Evolutionary conservation across 2,797 vertebrate genomes (phyloP).

Genomic region (Gadopsis bispinosus): DNA sequence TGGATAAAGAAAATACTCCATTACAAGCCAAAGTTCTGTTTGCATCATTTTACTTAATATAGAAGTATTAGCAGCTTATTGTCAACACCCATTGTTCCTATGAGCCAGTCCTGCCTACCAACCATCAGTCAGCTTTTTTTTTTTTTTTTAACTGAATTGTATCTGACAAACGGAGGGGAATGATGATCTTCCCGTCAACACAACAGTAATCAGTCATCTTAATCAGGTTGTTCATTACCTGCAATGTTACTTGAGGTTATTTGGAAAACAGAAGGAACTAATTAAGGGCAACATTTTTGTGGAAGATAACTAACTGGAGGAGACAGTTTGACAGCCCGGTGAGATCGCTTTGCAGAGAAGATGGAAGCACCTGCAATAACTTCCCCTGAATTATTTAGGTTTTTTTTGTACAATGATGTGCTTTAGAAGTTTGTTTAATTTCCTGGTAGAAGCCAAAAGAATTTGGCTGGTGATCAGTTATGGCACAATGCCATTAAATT

Average conservation of each 20-base stretch:
- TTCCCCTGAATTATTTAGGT: not conserved
- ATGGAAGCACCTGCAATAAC: not conserved
- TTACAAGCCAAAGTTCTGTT: no score
- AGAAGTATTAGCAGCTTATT: no score
- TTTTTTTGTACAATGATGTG: not conserved
- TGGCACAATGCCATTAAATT: not conserved
- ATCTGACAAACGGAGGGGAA: not conserved
- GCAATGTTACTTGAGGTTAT: not conserved
- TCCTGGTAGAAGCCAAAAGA: not conserved
- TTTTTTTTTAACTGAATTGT: not conserved
- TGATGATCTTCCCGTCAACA: not conserved
- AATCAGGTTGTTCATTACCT: not conserved
- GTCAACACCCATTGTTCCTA: not conserved
- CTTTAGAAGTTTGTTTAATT: not conserved
- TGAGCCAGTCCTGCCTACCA: not conserved
- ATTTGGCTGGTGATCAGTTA: not conserved
- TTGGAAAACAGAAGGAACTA: not conserved
- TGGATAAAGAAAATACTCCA: no score
- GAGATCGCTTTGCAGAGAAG: constrained; percentile 14
- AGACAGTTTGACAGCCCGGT: not conserved
- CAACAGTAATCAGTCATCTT: not conserved
- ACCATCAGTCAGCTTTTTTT: not conserved
- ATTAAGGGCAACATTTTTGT: not conserved
- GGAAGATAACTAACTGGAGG: not conserved
- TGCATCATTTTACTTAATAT: no score